Evolutionary conservation across 1,140 invertebrate species (phyloP).

Genomic region (Leucophenga varia): DNA sequence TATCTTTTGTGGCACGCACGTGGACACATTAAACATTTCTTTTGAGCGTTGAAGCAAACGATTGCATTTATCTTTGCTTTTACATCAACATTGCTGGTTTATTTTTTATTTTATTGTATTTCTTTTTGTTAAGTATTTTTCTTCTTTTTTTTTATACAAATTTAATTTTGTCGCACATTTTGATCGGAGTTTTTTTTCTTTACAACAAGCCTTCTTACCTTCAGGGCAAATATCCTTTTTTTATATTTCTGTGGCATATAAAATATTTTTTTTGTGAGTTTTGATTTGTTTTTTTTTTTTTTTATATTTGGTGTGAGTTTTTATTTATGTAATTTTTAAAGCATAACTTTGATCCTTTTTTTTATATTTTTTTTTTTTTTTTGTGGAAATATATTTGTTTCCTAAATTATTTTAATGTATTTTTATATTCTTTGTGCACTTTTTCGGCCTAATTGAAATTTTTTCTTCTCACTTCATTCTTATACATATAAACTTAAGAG

Average conservation of each 20-base stretch:
- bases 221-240: too few relatives aligned
- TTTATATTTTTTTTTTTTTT: not conserved
- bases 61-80: conserved; percentile 28
- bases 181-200: too few relatives aligned
- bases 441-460: not conserved
- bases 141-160: too few relatives aligned
- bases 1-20: too few relatives aligned
- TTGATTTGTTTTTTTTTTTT: not conserved
- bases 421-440: not conserved
- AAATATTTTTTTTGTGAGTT: not conserved
- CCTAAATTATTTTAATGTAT: not conserved
- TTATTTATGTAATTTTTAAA: not conserved
- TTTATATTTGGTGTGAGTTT: too few relatives aligned
- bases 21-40: conserved; percentile 26
- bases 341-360: not conserved
- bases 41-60: conserved; percentile 6
- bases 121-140: too few relatives aligned
- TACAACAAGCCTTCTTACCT: too few relatives aligned
- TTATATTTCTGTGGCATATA: too few relatives aligned
- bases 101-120: not conserved
- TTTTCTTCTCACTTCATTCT: too few relatives aligned
- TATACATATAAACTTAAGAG: too few relatives aligned
- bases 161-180: too few relatives aligned
- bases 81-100: not conserved
- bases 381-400: not conserved